These are phyloP conservation scores for Drosophila peninsularis DNA, from an alignment of 2,888 invertebrate species.

Conservation along the genomic window DNA sequence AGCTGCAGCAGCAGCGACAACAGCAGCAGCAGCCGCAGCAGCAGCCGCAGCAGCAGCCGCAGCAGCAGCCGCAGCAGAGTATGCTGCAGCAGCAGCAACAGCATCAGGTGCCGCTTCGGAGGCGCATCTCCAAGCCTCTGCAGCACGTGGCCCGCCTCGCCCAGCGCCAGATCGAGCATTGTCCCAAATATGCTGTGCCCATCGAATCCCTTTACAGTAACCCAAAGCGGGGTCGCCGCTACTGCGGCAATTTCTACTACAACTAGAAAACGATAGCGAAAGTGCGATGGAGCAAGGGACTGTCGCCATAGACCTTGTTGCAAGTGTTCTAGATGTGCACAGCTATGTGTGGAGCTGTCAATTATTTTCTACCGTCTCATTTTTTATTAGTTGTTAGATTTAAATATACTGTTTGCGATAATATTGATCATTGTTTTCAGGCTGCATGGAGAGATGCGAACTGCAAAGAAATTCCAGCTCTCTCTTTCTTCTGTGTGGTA, in stretches of 20 bases:
- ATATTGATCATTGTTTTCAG: neutral
- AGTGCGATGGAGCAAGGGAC: neutral
- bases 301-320: neutral
- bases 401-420: constrained; percentile 2
- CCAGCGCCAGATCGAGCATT: neutral
- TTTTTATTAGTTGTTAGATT: neutral
- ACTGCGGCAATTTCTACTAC: constrained; percentile 68
- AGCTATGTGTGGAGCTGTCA: neutral
- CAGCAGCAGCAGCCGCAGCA: neutral
- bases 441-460: too few relatives aligned
- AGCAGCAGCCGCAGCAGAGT: constrained; percentile 15
- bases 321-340: neutral
- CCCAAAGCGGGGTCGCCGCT: constrained; percentile 15
- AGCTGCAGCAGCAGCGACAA: constrained; percentile 15
- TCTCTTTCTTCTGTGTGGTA: too few relatives aligned
- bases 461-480: too few relatives aligned
- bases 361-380: neutral
- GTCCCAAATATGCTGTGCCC: constrained; percentile 50
- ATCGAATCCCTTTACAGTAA: constrained; percentile 18
- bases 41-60: constrained; percentile 13
- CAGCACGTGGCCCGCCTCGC: neutral
- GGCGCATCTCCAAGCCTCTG: neutral
- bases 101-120: neutral
- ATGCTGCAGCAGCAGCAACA: constrained; percentile 17
- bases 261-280: neutral